These are phyloP conservation scores for Forbesichthys agassizii DNA, from an alignment of 2,113 vertebrate species.

Conservation along the genomic window DNA sequence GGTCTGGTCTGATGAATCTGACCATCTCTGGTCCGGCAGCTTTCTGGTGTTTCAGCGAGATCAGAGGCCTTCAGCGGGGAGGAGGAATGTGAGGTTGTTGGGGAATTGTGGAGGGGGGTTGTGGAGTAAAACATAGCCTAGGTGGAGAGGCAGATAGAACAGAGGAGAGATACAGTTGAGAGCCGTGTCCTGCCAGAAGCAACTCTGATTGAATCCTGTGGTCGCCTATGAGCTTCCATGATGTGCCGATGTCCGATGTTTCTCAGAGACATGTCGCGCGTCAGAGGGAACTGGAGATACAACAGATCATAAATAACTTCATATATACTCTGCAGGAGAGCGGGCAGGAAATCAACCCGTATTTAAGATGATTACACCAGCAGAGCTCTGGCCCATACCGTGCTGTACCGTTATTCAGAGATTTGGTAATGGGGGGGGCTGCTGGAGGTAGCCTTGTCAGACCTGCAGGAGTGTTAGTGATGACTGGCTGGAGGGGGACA, in stretches of 20 bases:
- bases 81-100: conserved; percentile 1
- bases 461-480: conserved; percentile 80
- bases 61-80: conserved; percentile 12
- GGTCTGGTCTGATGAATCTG: conserved; percentile 5
- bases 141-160: conserved; percentile 37
- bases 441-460: conserved; percentile 79
- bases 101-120: conserved; percentile 13
- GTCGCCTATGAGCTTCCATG: conserved; percentile 29
- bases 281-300: conserved; percentile 77
- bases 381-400: conserved; percentile 75
- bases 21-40: conserved; percentile 22
- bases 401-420: conserved; percentile 78
- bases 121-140: conserved; percentile 18
- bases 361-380: conserved; percentile 84
- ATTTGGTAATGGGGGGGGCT: conserved; percentile 57
- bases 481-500: conserved; percentile 82
- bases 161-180: conserved; percentile 52
- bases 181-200: conserved; percentile 49
- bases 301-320: conserved; percentile 75
- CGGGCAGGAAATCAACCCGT: conserved; percentile 81
- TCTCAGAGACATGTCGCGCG: conserved; percentile 73
- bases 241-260: conserved; percentile 77
- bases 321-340: conserved; percentile 70
- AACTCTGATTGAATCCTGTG: conserved; percentile 49
- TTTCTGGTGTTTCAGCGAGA: conserved; percentile 20